Conservation (phyloP, 2,888 invertebrate genomes). For the Phortica okadai region DNA sequence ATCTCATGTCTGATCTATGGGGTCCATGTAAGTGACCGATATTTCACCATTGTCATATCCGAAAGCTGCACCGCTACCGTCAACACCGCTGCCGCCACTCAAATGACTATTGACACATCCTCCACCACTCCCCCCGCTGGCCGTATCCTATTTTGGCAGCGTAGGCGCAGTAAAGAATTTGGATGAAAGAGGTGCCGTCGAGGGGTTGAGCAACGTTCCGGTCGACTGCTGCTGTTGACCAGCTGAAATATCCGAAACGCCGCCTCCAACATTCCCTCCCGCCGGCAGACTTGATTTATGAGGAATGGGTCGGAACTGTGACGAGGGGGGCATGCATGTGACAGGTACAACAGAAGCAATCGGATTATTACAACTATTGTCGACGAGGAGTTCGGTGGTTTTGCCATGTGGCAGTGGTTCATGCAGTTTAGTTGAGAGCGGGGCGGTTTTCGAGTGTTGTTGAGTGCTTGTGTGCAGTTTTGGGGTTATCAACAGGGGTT, state of each 20-base stretch:
- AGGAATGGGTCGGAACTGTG: constrained; percentile 77
- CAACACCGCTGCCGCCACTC: constrained; percentile 22
- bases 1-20: constrained; percentile 73
- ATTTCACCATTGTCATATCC: constrained; percentile 72
- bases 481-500: constrained; percentile 71
- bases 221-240: constrained; percentile 18
- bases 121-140: constrained; percentile 67
- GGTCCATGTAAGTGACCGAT: constrained; percentile 74
- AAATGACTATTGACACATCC: not conserved
- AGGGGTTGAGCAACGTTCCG: constrained; percentile 70
- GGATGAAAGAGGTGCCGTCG: constrained; percentile 75
- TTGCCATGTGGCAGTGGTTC: constrained; percentile 48
- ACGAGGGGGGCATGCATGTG: constrained; percentile 75
- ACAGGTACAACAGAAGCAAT: constrained; percentile 72
- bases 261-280: constrained; percentile 41
- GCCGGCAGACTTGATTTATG: constrained; percentile 74
- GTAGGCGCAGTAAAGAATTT: constrained; percentile 76
- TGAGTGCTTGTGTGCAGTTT: constrained; percentile 66
- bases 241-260: not conserved
- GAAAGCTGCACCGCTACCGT: constrained; percentile 46
- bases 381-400: constrained; percentile 62
- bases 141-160: constrained; percentile 76
- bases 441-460: constrained; percentile 39
- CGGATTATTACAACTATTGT: constrained; percentile 68
- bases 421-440: constrained; percentile 43